Conservation (phyloP, 2,888 invertebrate genomes). For the Chymomyza procnemis region DNA sequence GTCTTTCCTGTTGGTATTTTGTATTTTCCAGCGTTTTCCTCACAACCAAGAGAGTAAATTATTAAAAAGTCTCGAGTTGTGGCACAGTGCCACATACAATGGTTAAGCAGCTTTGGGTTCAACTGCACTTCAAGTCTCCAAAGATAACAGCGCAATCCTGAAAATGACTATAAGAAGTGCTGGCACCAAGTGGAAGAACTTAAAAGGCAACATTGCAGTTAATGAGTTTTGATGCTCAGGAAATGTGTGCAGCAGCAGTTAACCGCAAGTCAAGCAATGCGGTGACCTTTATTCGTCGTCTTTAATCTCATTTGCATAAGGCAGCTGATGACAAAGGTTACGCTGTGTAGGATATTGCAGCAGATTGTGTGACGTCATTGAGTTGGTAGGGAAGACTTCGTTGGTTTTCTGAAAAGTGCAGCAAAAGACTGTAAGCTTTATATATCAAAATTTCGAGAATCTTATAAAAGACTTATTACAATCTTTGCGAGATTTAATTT, state of each 20-base stretch:
- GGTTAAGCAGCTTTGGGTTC: constrained; percentile 61
- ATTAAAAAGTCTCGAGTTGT: constrained; percentile 60
- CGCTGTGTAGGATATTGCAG: neutral
- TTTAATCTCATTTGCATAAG: constrained; percentile 66
- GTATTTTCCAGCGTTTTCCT: constrained; percentile 18
- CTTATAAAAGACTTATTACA: no score
- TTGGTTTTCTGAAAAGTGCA: no score
- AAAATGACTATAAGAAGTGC: neutral
- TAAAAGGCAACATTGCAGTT: constrained; percentile 55
- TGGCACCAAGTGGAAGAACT: constrained; percentile 33
- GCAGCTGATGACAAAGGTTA: constrained; percentile 2
- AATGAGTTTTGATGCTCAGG: constrained; percentile 54
- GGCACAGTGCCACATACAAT: constrained; percentile 23
- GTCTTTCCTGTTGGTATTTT: constrained; percentile 21
- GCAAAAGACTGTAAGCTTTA: no score
- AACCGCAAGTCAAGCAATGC: constrained; percentile 33
- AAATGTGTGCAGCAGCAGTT: constrained; percentile 35
- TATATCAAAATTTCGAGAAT: no score
- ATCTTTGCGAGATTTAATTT: no score
- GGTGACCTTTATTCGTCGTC: constrained; percentile 65
- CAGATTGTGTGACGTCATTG: neutral
- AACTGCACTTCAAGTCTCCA: constrained; percentile 2
- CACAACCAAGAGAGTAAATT: constrained; percentile 49
- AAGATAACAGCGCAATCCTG: neutral
- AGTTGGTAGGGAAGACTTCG: no score